Evolutionary conservation across 2,888 invertebrate genomes (phyloP).

Genomic region (Notodonta ziczac): DNA sequence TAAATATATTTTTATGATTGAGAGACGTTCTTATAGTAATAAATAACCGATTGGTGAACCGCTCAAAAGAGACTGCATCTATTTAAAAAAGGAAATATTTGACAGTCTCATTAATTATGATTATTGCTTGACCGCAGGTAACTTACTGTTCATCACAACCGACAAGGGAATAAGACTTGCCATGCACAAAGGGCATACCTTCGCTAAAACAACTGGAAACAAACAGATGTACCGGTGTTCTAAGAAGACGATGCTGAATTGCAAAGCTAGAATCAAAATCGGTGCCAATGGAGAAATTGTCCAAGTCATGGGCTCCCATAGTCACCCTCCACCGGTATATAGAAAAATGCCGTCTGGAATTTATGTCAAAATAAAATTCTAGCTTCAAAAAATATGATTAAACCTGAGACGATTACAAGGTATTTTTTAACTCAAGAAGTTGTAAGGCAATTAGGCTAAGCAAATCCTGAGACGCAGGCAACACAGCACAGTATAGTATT

Average conservation of each 20-base stretch:
- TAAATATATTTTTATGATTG: too few relatives aligned
- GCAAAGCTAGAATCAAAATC: constrained; percentile 19
- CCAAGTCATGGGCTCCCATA: neutral
- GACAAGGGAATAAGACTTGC: constrained; percentile 17
- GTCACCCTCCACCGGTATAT: constrained; percentile 2
- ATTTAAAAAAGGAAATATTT: too few relatives aligned
- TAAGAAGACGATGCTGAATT: constrained; percentile 17
- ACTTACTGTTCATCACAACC: constrained; percentile 14
- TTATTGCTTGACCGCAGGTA: neutral
- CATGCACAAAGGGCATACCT: constrained; percentile 23
- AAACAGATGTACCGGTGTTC: constrained; percentile 18
- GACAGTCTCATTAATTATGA: too few relatives aligned
- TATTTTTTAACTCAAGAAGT: too few relatives aligned
- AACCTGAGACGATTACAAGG: too few relatives aligned
- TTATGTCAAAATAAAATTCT: neutral
- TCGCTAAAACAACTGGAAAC: constrained; percentile 14
- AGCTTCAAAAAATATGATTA: neutral
- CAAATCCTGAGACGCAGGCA: too few relatives aligned
- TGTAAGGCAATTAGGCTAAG: too few relatives aligned
- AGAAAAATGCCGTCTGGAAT: neutral
- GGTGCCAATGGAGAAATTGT: constrained; percentile 6
- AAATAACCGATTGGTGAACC: too few relatives aligned
- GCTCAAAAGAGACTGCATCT: too few relatives aligned
- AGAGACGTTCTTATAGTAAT: too few relatives aligned
- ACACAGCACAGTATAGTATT: too few relatives aligned